These are phyloP conservation scores for Lineus longissimus DNA, from an alignment of 1,140 invertebrate species.

Conservation along the genomic window DNA sequence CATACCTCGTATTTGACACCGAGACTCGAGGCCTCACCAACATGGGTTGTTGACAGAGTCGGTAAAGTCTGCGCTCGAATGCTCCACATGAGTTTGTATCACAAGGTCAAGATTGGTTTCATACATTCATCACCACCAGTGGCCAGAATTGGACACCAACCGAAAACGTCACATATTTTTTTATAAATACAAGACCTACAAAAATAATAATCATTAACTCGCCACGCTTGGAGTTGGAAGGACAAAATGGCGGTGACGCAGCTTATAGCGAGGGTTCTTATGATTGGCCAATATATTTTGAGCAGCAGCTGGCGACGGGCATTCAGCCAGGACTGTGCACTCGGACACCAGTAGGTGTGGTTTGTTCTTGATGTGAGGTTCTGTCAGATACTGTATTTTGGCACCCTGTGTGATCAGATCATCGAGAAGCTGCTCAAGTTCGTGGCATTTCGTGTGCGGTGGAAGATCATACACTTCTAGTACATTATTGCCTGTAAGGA, in stretches of 20 bases:
- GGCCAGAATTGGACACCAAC: no score
- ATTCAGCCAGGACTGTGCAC: not conserved
- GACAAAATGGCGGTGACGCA: not conserved
- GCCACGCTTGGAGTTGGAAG: not conserved
- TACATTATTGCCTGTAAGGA: no score
- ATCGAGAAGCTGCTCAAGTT: not conserved
- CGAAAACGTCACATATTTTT: no score
- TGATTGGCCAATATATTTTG: slow-evolving; percentile 2
- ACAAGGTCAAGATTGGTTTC: no score
- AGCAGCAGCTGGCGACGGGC: not conserved
- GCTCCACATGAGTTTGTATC: no score
- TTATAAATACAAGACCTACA: no score
- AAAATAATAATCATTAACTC: no score
- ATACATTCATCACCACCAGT: no score
- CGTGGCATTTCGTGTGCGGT: not conserved
- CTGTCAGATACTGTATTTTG: not conserved
- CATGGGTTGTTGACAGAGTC: no score
- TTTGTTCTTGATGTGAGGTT: not conserved
- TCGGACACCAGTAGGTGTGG: not conserved
- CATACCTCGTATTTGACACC: no score
- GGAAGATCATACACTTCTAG: slow-evolving; percentile 6
- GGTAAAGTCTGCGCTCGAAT: no score
- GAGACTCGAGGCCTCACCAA: no score
- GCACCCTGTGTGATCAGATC: not conserved
- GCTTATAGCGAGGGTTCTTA: not conserved